Evolutionary conservation across 2,888 invertebrate species (phyloP).

Genomic region (Lasioglossum lativentre): DNA sequence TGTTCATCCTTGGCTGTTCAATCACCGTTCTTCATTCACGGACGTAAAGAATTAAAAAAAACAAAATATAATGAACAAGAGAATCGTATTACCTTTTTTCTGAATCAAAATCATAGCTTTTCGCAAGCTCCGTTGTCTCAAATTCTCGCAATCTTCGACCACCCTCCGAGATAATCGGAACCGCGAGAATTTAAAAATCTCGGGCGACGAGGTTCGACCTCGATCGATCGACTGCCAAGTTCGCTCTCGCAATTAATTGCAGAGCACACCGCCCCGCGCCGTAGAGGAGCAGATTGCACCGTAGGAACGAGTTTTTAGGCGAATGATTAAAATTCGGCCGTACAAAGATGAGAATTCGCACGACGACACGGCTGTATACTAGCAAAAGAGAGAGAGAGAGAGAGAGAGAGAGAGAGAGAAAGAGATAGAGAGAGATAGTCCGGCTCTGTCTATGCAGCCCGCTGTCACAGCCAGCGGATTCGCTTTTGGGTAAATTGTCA

Average conservation of each 20-base stretch:
- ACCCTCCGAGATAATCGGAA: background rate
- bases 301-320: constrained; percentile 13
- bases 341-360: constrained; percentile 3
- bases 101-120: background rate
- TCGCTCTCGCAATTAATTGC: background rate
- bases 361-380: background rate
- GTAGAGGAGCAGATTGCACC: constrained; percentile 15
- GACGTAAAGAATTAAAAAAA: too few relatives aligned
- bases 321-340: constrained; percentile 37
- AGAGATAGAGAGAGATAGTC: background rate
- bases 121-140: background rate
- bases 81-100: too few relatives aligned
- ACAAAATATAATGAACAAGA: background rate
- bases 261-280: background rate
- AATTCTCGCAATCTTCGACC: background rate
- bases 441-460: background rate
- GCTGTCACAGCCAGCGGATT: constrained; percentile 38
- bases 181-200: background rate
- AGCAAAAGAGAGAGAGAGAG: background rate
- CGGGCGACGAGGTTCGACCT: background rate
- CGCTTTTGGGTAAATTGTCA: constrained; percentile 60
- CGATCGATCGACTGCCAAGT: constrained; percentile 10
- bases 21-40: too few relatives aligned
- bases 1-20: too few relatives aligned
- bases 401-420: background rate